Evolutionary conservation across 2,888 invertebrate species (phyloP), one percentile per base, ranked within the genome.

Genomic region (Melinaea marsaeus): DNA sequence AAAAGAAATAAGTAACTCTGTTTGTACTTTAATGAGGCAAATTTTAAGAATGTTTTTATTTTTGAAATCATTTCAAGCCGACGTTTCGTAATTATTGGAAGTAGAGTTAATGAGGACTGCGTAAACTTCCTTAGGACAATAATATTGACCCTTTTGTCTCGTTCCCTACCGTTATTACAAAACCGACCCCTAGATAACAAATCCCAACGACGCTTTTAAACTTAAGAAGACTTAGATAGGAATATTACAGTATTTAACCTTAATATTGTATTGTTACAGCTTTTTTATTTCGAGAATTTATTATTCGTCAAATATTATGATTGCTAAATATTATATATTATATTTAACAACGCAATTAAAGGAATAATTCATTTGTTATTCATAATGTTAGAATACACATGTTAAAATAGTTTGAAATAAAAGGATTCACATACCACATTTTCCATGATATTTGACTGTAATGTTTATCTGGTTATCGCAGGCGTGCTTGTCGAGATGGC

Each of bases 401-500:
- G 22, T 22, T 13, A 59, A 13, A 56, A 58, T 51, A n/a, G 55
- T 45, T 32, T 37, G 13, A 42, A 13, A 13, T 9, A 2, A 35
- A 48, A 32, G 9, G 47, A 62, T 64, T 35, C 62, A 80, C 95
- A 93, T 85, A 97, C 97, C 97, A 87, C 98, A 98, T 88, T 95
- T 95, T 56, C 97, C 97, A 65, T 93, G 92, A 76, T 95, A 96
- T 76, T 95, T 95, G 71, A 97, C 93, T 33, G 94, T 94, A 72
- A 97, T 93, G 79, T 95, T 95, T 67, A 93, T 91, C 70, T 94
- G 93, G 73, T 93, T 92, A 68, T 93, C 92, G 83, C 98, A 98
- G 2, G 97, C 94, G 51, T 94, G 93, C 74, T 94, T 93, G 76
- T 95, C 94, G 92, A 97, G 95, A 81, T 96, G 95, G 79, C 97